A percentile compares a stretch with the other conserved stretches of the same genome.
Conservation (phyloP, 2,113 vertebrate genomes). For the Rissa tridactyla region DNA sequence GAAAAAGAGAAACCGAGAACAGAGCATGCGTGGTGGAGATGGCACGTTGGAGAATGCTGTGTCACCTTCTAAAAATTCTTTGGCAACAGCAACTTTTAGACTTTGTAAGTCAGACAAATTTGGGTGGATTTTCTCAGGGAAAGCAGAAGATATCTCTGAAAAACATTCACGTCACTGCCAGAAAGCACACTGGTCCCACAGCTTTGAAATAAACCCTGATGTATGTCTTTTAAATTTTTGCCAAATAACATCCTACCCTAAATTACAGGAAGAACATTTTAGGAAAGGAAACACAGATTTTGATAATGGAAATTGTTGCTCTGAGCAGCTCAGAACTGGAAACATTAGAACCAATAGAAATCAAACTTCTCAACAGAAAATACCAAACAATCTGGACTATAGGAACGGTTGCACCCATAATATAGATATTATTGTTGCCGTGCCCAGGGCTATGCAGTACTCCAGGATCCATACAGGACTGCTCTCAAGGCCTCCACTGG, state of each 20-base stretch:
- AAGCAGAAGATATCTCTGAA: slow-evolving; percentile 45
- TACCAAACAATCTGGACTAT: neutral
- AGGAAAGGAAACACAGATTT: slow-evolving; percentile 33
- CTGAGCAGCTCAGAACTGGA: neutral
- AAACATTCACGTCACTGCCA: slow-evolving; percentile 41
- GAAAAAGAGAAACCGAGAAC: neutral
- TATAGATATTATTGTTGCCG: fast-evolving
- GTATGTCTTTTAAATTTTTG: slow-evolving; percentile 11
- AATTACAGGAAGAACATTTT: slow-evolving; percentile 18
- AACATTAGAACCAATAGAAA: neutral
- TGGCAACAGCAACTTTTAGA: slow-evolving; percentile 56
- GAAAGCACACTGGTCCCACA: slow-evolving; percentile 45
- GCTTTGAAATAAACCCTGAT: slow-evolving; percentile 36
- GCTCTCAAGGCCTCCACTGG: neutral
- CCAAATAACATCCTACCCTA: slow-evolving; percentile 39
- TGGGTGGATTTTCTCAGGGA: slow-evolving; percentile 49
- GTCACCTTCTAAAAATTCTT: slow-evolving; percentile 66
- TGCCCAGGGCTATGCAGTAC: neutral
- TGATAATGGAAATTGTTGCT: neutral
- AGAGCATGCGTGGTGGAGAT: slow-evolving; percentile 37
- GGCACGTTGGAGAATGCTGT: slow-evolving; percentile 35
- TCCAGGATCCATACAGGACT: neutral
- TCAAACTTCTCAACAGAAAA: neutral
- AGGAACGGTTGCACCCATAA: neutral
- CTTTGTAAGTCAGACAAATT: slow-evolving; percentile 48